Conservation (phyloP, 2,888 invertebrate species). For the Apoderus coryli region DNA sequence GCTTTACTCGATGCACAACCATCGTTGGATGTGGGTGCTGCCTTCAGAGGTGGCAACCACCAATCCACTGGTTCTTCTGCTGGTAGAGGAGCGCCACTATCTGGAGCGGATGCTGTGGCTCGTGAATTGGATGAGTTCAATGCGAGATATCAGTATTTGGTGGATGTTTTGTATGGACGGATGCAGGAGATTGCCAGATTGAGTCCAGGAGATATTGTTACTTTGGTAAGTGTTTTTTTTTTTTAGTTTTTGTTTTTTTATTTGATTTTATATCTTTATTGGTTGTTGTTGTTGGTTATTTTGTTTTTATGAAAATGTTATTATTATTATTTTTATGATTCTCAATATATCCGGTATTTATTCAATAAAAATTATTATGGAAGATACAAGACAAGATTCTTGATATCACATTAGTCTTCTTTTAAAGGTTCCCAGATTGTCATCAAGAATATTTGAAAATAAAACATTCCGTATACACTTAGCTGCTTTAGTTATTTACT, state of each 20-base stretch:
- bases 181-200: conserved; percentile 51
- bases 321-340: conserved; percentile 3
- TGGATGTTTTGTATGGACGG: conserved; percentile 54
- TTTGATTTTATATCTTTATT: too few species aligned
- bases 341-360: conserved; percentile 4
- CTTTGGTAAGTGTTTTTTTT: conserved; percentile 48
- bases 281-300: too few species aligned
- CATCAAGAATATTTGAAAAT: background rate
- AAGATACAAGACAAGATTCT: background rate
- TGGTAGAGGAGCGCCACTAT: conserved; percentile 26
- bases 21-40: conserved; percentile 47
- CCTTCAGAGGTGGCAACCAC: conserved; percentile 21
- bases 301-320: conserved; percentile 8
- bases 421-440: background rate
- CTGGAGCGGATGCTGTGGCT: conserved; percentile 61
- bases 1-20: conserved; percentile 72
- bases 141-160: conserved; percentile 56
- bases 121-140: conserved; percentile 70
- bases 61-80: too few species aligned
- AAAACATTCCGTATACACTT: too few species aligned
- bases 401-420: background rate
- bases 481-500: too few species aligned
- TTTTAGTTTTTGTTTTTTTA: too few species aligned
- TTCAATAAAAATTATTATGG: background rate
- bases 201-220: conserved; percentile 57